Base-by-base conservation (phyloP, 2,797 vertebrate species). In the Melanotaenia pygmaea region DNA sequence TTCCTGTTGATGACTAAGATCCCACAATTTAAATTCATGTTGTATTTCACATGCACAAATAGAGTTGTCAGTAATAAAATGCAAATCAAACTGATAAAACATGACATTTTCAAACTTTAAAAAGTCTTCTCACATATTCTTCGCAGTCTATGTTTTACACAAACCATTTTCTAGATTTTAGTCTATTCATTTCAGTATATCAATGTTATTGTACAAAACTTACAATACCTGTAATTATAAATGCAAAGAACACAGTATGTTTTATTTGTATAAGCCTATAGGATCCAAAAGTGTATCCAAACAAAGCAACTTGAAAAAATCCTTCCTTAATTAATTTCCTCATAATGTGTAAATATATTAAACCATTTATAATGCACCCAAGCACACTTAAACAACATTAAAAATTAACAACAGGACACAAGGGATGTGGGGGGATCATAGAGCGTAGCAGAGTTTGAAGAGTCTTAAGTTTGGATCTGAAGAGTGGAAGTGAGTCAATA, bases 1-100 rank as follows among this genome's bases (percentile, higher is more conserved):
- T 58, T 74, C 38, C 53, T 40, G 54, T 30, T 64, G 38, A 74
- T 59, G 73, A 76, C 50, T 24, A 35, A 59, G 16, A 75, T 0
- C 58, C 43, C 1, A 37, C 10, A 56, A 51, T 69, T 61, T 40
- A 22, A 54, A 59, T 61, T 37, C 34, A 3, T 32, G 68, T 20
- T 58, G 37, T 40, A 28, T 5, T 32, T 11, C 0, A 51, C n/a
- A 3, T 38, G 0, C 2, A 56, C 9, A 60, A 38, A 66, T 1
- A 22, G 56, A 24, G 43, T 75, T 37, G 54, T 53, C 53, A 63
- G 35, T 14, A 35, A 54, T 72, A 26, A 45, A 22, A 47, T 56
- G 32, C 54, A 65, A 54, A 75, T 30, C 8, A 0, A 64, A 32
- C 22, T 11, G 22, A 64, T 37, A 24, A 62, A 59, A 26, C 3